These are phyloP conservation scores for Platysternon megacephalum DNA, from an alignment of 2,113 vertebrate genomes.

Conservation along the genomic window DNA sequence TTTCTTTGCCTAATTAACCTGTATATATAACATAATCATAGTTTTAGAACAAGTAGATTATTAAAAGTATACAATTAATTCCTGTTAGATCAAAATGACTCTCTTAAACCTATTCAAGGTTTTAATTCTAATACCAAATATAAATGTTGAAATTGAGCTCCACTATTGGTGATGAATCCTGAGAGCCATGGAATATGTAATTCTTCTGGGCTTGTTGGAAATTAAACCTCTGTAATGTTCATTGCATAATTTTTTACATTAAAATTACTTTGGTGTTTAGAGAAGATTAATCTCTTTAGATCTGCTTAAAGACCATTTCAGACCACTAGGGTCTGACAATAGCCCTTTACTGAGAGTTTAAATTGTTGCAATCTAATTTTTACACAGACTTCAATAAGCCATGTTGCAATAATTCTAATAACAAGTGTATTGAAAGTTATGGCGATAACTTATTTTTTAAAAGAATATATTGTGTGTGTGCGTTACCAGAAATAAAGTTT, in stretches of 20 bases:
- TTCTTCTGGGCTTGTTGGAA: constrained; percentile 72
- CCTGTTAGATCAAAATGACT: constrained; percentile 53
- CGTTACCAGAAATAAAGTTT: neutral
- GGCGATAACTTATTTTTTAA: neutral
- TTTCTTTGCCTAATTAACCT: constrained; percentile 66
- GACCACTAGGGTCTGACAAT: constrained; percentile 54
- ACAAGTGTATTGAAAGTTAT: constrained; percentile 7
- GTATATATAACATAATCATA: constrained; percentile 55
- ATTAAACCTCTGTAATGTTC: constrained; percentile 75
- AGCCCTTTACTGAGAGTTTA: constrained; percentile 65
- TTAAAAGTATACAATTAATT: constrained; percentile 51
- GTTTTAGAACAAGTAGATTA: constrained; percentile 49
- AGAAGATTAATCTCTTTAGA: constrained; percentile 71
- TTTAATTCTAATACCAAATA: constrained; percentile 57
- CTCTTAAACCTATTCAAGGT: constrained; percentile 54
- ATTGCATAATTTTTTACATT: constrained; percentile 75
- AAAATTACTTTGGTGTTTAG: constrained; percentile 76
- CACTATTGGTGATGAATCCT: constrained; percentile 44
- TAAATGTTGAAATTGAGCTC: constrained; percentile 57
- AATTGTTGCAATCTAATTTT: constrained; percentile 68
- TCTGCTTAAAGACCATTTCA: constrained; percentile 64
- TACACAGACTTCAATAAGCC: constrained; percentile 42
- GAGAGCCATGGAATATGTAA: constrained; percentile 69
- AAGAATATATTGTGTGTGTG: neutral
- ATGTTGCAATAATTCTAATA: constrained; percentile 41